Percentiles rank a stretch among this genome's conserved stretches.
Conservation (phyloP, 2,113 vertebrate species). For the Rhinolophus sinicus region DNA sequence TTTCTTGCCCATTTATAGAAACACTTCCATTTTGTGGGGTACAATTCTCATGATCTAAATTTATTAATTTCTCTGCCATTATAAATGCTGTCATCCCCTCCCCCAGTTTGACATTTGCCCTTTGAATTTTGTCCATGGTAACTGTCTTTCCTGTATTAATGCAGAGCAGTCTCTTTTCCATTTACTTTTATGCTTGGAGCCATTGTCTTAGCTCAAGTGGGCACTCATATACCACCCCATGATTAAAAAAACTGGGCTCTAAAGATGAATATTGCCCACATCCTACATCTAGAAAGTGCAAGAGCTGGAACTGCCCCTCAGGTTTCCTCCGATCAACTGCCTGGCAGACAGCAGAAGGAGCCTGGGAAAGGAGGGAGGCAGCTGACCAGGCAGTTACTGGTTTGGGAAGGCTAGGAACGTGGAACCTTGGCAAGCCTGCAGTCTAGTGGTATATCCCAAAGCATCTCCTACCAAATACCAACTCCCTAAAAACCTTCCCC, state of each 20-base stretch:
- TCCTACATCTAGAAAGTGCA: neutral
- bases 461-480: neutral
- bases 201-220: neutral
- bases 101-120: neutral
- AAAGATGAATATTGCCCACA: neutral
- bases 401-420: neutral
- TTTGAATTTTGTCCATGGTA: neutral
- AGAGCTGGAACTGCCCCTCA: neutral
- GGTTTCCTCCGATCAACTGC: neutral
- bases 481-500: neutral
- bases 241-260: neutral
- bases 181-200: neutral
- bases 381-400: neutral
- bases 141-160: neutral
- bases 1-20: neutral
- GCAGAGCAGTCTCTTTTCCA: neutral
- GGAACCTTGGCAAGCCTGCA: neutral
- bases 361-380: neutral
- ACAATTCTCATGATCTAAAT: neutral
- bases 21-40: neutral
- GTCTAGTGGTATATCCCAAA: neutral
- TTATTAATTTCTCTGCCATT: neutral
- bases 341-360: neutral
- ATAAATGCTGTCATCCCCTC: neutral
- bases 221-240: neutral